Conservation (phyloP, 2,888 invertebrate species). For the Bursaphelenchus okinawaensis region DNA sequence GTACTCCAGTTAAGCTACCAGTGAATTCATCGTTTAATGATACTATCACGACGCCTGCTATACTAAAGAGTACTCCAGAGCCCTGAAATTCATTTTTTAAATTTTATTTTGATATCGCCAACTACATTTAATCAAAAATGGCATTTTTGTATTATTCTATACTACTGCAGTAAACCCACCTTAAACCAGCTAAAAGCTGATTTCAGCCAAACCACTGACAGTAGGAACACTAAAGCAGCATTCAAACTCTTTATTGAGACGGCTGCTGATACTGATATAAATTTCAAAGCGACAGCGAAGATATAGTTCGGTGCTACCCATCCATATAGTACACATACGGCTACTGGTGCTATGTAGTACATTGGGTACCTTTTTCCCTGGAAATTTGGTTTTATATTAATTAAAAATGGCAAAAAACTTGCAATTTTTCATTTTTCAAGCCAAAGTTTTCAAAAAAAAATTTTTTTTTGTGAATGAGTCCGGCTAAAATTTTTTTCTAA, state of each 20-base stretch:
- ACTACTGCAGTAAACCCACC: not conserved
- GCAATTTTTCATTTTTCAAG: not conserved
- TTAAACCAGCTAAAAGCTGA: not conserved
- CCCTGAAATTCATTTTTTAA: not conserved
- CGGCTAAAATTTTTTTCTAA: no score
- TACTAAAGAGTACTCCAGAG: not conserved
- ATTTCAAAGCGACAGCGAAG: not conserved
- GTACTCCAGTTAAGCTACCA: not conserved
- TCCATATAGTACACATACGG: no score
- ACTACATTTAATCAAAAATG: not conserved
- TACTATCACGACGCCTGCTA: not conserved
- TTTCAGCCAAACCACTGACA: not conserved
- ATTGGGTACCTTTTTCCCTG: no score
- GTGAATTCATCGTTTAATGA: not conserved
- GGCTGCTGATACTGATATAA: not conserved
- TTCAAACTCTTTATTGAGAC: not conserved
- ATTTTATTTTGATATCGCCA: no score
- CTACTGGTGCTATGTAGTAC: no score
- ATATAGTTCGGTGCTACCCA: not conserved
- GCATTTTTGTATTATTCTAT: not conserved
- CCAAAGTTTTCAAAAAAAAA: not conserved
- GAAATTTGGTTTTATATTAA: no score
- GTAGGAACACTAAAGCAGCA: not conserved
- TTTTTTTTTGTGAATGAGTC: not conserved
- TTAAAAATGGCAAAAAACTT: no score